Evolutionary conservation across 2,888 invertebrate genomes (phyloP), one percentile per base, ranked within the genome.

Genomic region (Cabera pusaria): DNA sequence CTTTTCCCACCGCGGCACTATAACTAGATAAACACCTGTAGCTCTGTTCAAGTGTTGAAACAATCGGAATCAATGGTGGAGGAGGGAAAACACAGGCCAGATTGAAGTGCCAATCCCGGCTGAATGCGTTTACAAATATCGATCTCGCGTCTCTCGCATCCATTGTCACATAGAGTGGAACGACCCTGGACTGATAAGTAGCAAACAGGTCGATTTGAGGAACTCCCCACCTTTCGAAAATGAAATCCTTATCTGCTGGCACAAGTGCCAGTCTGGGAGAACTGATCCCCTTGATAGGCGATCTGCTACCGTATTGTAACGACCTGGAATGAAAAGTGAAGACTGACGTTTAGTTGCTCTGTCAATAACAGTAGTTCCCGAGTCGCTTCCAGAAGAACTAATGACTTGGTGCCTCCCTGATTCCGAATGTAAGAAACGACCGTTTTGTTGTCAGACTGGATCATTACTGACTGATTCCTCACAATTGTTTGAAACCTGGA

Each of bases 391-490:
- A 44, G 34, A 24, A 49, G 38, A 11, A 6, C 1, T 5, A 20
- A 4, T 37, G 49, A 9, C 32, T 3, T 40, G 20, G 12, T 14
- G 6, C 55, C 54, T 0, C 56, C 59, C 12, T 59, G 53, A 1
- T 52, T 56, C 10, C 42, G 9, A 4, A 60, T 3, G 11, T 56
- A 56, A 0, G 58, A 22, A 0, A 57, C 44, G 0, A 56, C 52
- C 0, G 54, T 56, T 5, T 11, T 37, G 43, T 51, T 59, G 57
- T 57, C 59, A 2, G 50, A 42, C 14, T 57, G 56, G 0, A 57
- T 1, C 44, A 54, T 41, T 0, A 52, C 8, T 34, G 32, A 51
- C 6, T 36, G 20, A 0, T 16, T 7, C 6, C 0, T 0, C 0
- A 42, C 3, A 0, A 17, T 1, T 0, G 12, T 4, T 10, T 6